These are phyloP conservation scores for Anisognathus igniventris DNA, from an alignment of 2,797 vertebrate genomes.

Conservation along the genomic window DNA sequence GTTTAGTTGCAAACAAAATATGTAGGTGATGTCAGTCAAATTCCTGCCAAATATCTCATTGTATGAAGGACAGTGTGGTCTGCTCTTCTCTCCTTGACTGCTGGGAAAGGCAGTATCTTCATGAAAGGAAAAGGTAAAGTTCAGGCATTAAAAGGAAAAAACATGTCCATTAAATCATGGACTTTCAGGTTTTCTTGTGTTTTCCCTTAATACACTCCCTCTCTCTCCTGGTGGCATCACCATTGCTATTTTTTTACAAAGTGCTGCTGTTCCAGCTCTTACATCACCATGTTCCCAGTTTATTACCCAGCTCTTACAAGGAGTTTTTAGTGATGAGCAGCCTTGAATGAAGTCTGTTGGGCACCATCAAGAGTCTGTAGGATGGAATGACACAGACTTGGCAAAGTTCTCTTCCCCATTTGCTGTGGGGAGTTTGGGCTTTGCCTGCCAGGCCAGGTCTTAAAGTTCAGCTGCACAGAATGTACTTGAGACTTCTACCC, in stretches of 20 bases:
- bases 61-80: neutral
- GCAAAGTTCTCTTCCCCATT: neutral
- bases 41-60: neutral
- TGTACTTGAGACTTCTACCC: neutral
- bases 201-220: neutral
- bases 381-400: fast-evolving
- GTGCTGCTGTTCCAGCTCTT: neutral
- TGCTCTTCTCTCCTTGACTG: neutral
- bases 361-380: fast-evolving
- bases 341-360: neutral
- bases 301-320: neutral
- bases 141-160: neutral
- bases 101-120: neutral
- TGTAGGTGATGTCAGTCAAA: neutral
- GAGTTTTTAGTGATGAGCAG: neutral
- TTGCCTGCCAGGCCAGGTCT: neutral
- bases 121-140: neutral
- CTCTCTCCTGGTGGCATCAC: neutral
- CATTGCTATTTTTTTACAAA: neutral
- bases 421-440: fast-evolving
- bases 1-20: neutral
- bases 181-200: neutral
- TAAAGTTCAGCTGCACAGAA: neutral
- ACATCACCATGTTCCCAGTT: neutral
- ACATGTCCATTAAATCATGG: neutral